phyloP scores from a whole-genome alignment of 2,888 invertebrate species.

The Doris montereyensis region DNA sequence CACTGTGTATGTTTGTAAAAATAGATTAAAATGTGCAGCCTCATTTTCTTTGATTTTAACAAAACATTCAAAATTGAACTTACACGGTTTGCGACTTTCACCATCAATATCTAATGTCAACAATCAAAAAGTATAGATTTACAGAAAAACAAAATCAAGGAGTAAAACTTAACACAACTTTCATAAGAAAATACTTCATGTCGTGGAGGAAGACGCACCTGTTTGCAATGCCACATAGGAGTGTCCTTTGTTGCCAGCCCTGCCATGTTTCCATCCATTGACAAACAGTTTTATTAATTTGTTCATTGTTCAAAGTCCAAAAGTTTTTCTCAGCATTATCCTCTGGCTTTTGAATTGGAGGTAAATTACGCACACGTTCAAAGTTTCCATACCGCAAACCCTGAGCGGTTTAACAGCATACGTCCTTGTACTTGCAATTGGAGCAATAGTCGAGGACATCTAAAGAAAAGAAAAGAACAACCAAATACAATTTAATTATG shows the following conservation, averaged over 20 bases:
- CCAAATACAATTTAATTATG: not conserved
- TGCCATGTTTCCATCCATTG: constrained; percentile 67
- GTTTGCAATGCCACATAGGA: constrained; percentile 65
- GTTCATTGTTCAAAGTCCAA: constrained; percentile 59
- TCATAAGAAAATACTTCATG: too few relatives aligned
- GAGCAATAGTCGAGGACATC: constrained; percentile 58
- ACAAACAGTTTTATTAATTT: constrained; percentile 61
- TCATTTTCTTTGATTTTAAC: too few relatives aligned
- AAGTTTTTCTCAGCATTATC: constrained; percentile 43
- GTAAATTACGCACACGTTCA: constrained; percentile 58
- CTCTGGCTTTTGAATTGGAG: constrained; percentile 50
- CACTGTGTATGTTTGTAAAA: too few relatives aligned
- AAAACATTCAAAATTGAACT: too few relatives aligned
- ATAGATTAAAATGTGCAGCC: too few relatives aligned
- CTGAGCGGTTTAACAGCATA: constrained; percentile 52
- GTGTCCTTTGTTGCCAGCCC: constrained; percentile 66
- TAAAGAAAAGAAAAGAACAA: not conserved
- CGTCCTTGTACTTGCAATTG: constrained; percentile 54
- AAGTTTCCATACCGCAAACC: constrained; percentile 63
- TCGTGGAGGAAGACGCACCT: constrained; percentile 55
- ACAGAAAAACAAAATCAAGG: too few relatives aligned
- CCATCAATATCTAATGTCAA: too few relatives aligned
- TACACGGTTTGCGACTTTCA: too few relatives aligned
- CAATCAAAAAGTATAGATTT: too few relatives aligned
- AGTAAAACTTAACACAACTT: too few relatives aligned